A percentile compares a stretch with the other conserved stretches of the same genome.
Conservation (phyloP, 1,140 invertebrate species). For the Aphaenogaster ashmeadi region DNA sequence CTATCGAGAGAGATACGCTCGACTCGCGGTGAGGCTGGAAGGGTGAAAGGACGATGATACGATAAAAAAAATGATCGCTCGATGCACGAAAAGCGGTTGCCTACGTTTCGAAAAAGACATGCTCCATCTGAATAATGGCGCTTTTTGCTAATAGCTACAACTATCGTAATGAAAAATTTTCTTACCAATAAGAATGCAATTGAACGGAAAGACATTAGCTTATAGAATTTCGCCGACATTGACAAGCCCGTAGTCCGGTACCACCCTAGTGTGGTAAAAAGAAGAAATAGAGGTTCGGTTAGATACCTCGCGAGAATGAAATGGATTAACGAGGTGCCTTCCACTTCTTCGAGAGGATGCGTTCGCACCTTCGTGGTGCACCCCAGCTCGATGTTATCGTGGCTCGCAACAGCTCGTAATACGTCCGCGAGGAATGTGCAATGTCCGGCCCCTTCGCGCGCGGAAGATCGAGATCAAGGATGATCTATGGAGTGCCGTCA, state of each 20-base stretch:
- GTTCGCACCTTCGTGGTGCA: conserved; percentile 69
- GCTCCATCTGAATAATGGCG: background rate
- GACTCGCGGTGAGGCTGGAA: background rate
- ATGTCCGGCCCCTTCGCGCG: conserved; percentile 52
- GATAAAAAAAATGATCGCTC: background rate
- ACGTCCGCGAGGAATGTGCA: conserved; percentile 66
- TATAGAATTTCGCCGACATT: background rate
- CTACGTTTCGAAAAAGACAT: background rate
- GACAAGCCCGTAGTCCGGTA: background rate
- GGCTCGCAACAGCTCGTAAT: conserved; percentile 72
- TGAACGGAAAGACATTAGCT: background rate
- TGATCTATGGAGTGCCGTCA: conserved; percentile 64
- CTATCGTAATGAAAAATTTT: background rate
- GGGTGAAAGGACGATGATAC: conserved; percentile 32
- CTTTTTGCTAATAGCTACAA: background rate
- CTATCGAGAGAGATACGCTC: background rate
- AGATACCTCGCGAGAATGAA: conserved; percentile 39
- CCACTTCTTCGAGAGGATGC: conserved; percentile 67
- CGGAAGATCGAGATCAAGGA: conserved; percentile 64
- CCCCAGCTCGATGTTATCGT: conserved; percentile 66
- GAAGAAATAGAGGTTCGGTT: background rate
- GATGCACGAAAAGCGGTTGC: background rate
- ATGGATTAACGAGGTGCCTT: conserved; percentile 75
- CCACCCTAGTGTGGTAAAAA: background rate
- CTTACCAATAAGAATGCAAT: background rate